phyloP scores from a whole-genome alignment of 2,888 invertebrate genomes.

The Philereme vetulata region DNA sequence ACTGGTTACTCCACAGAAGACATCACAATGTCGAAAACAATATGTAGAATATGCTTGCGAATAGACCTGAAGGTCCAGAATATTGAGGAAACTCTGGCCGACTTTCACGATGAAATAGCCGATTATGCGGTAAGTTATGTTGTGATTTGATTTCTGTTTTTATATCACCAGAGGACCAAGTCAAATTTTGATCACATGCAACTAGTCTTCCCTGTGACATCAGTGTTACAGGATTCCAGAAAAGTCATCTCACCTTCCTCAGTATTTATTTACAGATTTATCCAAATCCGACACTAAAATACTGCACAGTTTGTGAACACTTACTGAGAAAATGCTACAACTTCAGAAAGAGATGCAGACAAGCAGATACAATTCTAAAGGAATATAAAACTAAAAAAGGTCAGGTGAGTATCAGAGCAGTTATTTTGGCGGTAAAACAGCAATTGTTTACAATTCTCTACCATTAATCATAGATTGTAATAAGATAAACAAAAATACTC shows the following conservation, averaged over 20 bases:
- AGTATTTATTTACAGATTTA: constrained; percentile 10
- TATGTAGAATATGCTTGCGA: constrained; percentile 23
- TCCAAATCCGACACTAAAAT: constrained; percentile 12
- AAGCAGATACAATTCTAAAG: constrained; percentile 16
- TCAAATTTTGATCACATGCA: too few relatives aligned
- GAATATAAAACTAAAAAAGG: constrained; percentile 2
- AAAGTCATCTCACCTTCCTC: too few relatives aligned
- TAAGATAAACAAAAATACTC: too few relatives aligned
- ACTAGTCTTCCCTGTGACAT: too few relatives aligned
- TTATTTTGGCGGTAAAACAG: too few relatives aligned
- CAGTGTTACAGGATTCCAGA: too few relatives aligned
- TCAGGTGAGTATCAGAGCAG: background rate
- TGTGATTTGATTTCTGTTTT: too few relatives aligned
- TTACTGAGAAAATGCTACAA: constrained; percentile 20
- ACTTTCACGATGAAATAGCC: constrained; percentile 20
- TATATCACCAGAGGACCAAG: too few relatives aligned
- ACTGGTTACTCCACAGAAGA: too few relatives aligned
- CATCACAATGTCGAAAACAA: constrained; percentile 8
- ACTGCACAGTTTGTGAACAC: constrained; percentile 19
- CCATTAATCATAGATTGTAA: too few relatives aligned
- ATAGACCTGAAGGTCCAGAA: constrained; percentile 16
- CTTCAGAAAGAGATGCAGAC: constrained; percentile 19
- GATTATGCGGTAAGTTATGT: constrained; percentile 13
- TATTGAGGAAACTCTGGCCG: constrained; percentile 12
- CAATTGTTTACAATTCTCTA: too few relatives aligned